These are phyloP conservation scores for Cyclura pinguis DNA, from an alignment of 2,797 vertebrate genomes.

Conservation along the genomic window DNA sequence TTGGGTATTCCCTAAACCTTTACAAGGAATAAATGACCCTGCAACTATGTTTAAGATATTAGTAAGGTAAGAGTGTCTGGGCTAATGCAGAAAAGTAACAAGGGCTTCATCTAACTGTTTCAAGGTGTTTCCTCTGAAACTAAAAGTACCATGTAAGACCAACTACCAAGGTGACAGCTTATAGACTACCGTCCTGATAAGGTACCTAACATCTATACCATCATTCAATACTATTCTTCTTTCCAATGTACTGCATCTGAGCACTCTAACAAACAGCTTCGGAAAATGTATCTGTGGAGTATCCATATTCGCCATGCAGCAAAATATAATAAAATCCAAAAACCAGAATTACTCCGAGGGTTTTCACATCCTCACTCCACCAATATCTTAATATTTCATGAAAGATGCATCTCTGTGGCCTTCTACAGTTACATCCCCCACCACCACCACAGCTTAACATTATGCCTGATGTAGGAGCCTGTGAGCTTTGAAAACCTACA, in stretches of 20 bases:
- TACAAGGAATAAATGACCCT: background rate
- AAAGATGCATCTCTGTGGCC: too few relatives aligned
- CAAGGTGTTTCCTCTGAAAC: background rate
- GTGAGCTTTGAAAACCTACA: too few relatives aligned
- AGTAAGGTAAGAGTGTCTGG: background rate
- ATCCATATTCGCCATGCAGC: too few relatives aligned
- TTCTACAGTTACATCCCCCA: too few relatives aligned
- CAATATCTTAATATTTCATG: too few relatives aligned
- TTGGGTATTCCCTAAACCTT: background rate
- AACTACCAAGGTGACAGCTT: background rate
- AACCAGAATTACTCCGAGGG: too few relatives aligned
- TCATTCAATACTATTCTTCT: background rate
- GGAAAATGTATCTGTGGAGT: too few relatives aligned
- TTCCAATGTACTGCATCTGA: background rate
- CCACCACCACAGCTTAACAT: too few relatives aligned
- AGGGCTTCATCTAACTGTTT: background rate
- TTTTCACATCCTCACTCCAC: too few relatives aligned
- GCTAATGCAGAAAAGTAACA: background rate
- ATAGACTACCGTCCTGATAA: background rate
- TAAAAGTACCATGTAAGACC: background rate
- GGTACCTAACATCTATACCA: background rate
- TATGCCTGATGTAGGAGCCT: too few relatives aligned
- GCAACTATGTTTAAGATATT: background rate
- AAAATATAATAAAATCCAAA: too few relatives aligned
- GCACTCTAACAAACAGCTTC: background rate